Evolutionary conservation across 2,888 invertebrate species (phyloP), one percentile per base, ranked within the genome.

Genomic region (Patella depressa): DNA sequence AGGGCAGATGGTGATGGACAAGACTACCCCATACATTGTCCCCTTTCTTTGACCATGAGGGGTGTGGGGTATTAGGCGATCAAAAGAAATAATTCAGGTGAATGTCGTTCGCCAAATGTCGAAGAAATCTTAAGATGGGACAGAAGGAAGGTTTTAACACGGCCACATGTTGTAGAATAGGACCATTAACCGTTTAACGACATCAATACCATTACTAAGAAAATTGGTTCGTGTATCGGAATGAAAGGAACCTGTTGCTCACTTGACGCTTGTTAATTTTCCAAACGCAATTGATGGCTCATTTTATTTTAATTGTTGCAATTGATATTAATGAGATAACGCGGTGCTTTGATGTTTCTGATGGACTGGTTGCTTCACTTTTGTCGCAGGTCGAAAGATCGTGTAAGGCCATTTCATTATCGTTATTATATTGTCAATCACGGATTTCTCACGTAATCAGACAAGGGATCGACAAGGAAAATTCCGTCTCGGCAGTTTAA

Each of bases 21-120:
- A 65, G 65, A 65, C 65, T 24, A 24, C 19, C 24, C 65, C 65
- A 19, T 65, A 45, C 45, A 65, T 65, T 65, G 65, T 65, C 65
- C 12, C 19, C 24, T 65, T 65, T 65, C 65, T 65, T 65, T 19
- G 15, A 19, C 65, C 24, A 14, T n/a, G 65, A 65, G 11, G 65
- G 65, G 65, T 65, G 65, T 65, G 24, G 11, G 24, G 19, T 65
- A 24, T 19, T 11, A 24, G 12, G 9, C 19, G 65, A 65, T 65
- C 19, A 65, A 65, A 65, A 24, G 65, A n/a, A 11, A 24, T 65
- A 24, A 65, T 24, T 65, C 9, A 65, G 65, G 65, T 65, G 24
- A 19, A 65, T 65, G 19, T 19, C 65, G 65, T 24, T 3, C 19
- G 24, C 65, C 65, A 65, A 65, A 65, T 65, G 65, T 65, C 65